A percentile compares a stretch with the other conserved stretches of the same genome.
These are phyloP conservation scores for Cephalopterus ornatus DNA, from an alignment of 2,113 vertebrate genomes.

Conservation along the genomic window DNA sequence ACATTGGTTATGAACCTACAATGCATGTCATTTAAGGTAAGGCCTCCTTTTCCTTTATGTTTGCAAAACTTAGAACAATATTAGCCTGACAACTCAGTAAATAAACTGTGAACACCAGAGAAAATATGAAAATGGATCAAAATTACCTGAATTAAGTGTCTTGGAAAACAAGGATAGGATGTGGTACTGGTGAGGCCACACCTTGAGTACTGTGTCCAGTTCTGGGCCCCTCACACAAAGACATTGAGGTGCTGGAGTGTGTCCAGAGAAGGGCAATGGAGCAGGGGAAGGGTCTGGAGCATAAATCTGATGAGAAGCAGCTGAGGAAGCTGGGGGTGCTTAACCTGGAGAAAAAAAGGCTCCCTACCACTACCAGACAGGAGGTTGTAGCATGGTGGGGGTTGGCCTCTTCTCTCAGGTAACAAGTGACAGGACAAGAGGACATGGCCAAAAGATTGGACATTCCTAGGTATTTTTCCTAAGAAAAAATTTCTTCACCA, in stretches of 20 bases:
- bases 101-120: background rate
- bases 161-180: background rate
- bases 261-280: rapidly evolving
- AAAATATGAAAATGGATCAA: background rate
- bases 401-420: background rate
- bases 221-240: background rate
- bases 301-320: background rate
- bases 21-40: background rate
- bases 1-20: background rate
- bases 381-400: too few species aligned
- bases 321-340: background rate
- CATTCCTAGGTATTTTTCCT: background rate
- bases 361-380: background rate
- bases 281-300: background rate
- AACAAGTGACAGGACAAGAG: background rate
- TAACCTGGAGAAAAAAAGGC: background rate
- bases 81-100: background rate
- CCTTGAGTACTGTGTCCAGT: background rate
- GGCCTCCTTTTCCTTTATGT: background rate
- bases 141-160: background rate
- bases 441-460: background rate
- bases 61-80: background rate
- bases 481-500: background rate
- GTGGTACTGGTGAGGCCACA: background rate
- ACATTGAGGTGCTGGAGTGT: rapidly evolving